These are phyloP conservation scores for Steinernema feltiae DNA, from an alignment of 1,140 invertebrate species.

Conservation along the genomic window DNA sequence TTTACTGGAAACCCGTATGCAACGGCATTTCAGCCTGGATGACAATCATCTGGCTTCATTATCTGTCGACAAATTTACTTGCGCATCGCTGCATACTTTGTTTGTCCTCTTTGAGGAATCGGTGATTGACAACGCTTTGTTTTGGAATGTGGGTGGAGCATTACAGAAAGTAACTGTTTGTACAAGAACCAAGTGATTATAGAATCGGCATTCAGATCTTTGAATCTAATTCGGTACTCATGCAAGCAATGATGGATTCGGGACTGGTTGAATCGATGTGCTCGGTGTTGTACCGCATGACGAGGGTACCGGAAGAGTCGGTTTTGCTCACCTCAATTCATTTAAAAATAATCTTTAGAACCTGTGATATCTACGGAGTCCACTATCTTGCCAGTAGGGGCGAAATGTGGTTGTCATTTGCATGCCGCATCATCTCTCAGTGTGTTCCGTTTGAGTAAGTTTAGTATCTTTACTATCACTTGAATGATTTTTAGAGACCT, in stretches of 20 bases:
- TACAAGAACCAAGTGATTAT: not conserved
- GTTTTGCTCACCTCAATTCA: not conserved
- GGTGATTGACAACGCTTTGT: constrained; percentile 21
- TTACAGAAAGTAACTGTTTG: constrained; percentile 18
- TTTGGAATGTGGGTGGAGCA: constrained; percentile 31
- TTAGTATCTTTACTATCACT: too few relatives aligned
- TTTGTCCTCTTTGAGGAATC: constrained; percentile 29
- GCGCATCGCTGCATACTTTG: constrained; percentile 22
- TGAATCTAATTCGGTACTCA: constrained; percentile 23
- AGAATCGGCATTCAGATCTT: constrained; percentile 24
- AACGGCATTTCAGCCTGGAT: constrained; percentile 23
- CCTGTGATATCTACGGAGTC: constrained; percentile 5
- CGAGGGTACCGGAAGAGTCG: not conserved
- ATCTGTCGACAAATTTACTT: constrained; percentile 24
- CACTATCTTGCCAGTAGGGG: not conserved
- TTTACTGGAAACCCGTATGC: constrained; percentile 1
- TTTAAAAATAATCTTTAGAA: not conserved
- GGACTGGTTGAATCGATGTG: constrained; percentile 23
- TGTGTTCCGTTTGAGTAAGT: constrained; percentile 26
- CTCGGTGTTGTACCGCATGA: constrained; percentile 7
- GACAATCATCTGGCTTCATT: constrained; percentile 20
- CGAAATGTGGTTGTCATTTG: constrained; percentile 27
- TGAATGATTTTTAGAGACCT: too few relatives aligned
- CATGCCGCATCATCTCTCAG: constrained; percentile 25
- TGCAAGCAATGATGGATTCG: constrained; percentile 33